Evolutionary conservation across 2,888 invertebrate species (phyloP), one percentile per base, ranked within the genome.

Genomic region (Noctua fimbriata): DNA sequence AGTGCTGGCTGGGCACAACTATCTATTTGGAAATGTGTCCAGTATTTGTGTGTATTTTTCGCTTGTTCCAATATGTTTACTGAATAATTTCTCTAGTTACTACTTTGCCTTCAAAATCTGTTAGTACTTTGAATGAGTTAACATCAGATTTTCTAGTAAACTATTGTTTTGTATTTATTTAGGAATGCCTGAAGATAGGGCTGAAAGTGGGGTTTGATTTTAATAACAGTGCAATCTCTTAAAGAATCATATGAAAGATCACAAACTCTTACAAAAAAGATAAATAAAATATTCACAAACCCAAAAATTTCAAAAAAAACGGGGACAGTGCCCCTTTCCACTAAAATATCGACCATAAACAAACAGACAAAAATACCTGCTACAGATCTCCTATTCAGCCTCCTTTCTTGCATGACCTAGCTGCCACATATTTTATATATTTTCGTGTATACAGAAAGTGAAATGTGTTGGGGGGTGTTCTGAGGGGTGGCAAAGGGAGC

Each of bases 401-500:
- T 80, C 71, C 73, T 81, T 73, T 63, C 76, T 75, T 65, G 47
- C 77, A 86, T 86, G 86, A 89, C 87, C 86, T 88, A 88, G 84
- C 86, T 82, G 85, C 88, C 88, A 91, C 80, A 84, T 87, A 83
- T 85, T 80, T 84, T 82, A 85, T 82, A 85, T 89, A 87, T 89
- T 88, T 86, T 83, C 80, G 72, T 80, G 85, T 90, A 90, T 85
- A 84, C 78, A 88, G 94, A 95, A 95, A 95, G 95, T 92, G 95
- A 95, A 89, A 93, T 89, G 92, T 92, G 88, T 84, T 85, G 89
- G 93, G 93, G 94, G 94, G 63, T 63, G 63, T 32, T 63, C 63
- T 63, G 21, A 60, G 32, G 63, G 63, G 93, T 92, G 91, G 91
- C 91, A 76, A 91, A 89, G 93, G 91, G 91, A 87, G 82, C 49